Evolutionary conservation across 1,140 invertebrate genomes (phyloP).

Genomic region (Lepidurus packardi): DNA sequence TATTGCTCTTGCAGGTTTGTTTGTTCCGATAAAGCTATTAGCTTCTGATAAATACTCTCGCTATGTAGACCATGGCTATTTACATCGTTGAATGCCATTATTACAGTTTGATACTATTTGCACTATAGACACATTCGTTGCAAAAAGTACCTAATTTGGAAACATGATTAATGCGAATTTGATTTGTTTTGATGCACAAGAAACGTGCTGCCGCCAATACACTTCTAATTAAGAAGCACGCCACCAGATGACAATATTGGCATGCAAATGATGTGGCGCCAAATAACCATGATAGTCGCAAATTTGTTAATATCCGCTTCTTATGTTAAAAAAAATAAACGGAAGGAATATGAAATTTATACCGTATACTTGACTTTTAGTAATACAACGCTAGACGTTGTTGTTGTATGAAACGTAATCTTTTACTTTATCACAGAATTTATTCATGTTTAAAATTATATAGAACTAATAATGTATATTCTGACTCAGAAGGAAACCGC

Average conservation of each 20-base stretch:
- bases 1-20: neutral
- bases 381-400: no score
- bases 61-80: neutral
- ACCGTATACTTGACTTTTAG: no score
- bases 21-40: neutral
- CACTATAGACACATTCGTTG: neutral
- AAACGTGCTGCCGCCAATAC: slow-evolving; percentile 12
- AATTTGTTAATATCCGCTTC: no score
- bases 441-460: neutral
- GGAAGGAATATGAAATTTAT: no score
- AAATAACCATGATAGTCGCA: neutral
- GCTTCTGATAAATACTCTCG: slow-evolving; percentile 10
- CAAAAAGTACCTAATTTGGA: neutral
- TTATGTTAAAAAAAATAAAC: no score
- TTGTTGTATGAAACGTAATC: neutral
- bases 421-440: neutral
- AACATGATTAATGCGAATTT: neutral
- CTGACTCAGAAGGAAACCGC: no score
- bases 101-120: neutral
- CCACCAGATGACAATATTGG: neutral
- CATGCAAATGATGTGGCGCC: neutral
- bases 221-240: neutral
- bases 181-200: neutral
- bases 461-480: neutral
- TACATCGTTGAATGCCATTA: neutral